These are phyloP conservation scores for Ailurus styani DNA, from an alignment of 2,113 vertebrate species.

Conservation along the genomic window DNA sequence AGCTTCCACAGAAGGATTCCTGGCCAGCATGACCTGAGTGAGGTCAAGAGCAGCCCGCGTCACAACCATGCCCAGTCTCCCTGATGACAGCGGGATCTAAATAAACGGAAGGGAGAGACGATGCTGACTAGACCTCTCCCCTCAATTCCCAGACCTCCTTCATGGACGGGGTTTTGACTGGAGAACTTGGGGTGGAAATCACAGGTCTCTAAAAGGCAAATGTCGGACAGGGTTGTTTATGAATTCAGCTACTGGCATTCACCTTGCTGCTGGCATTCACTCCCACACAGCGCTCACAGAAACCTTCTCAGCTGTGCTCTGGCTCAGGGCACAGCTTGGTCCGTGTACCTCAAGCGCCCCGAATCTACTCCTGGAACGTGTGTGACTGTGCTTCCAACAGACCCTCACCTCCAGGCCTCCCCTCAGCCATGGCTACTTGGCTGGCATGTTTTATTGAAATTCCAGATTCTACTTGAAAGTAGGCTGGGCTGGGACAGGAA, in stretches of 20 bases:
- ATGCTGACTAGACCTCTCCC: neutral
- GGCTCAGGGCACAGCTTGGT: neutral
- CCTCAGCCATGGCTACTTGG: neutral
- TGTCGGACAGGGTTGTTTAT: neutral
- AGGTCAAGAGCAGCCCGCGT: neutral
- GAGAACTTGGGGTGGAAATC: neutral
- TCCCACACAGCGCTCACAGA: rapidly evolving
- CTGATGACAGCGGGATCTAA: rapidly evolving
- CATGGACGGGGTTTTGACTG: rapidly evolving
- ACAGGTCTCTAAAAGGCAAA: neutral
- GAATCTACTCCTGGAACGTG: rapidly evolving
- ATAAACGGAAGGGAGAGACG: no score
- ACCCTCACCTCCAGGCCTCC: neutral
- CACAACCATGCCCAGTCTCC: no score
- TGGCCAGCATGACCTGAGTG: neutral
- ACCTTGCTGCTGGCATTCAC: neutral
- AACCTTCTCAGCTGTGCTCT: neutral
- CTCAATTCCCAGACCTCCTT: no score
- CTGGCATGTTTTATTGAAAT: neutral
- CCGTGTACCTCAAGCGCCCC: no score
- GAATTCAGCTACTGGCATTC: neutral
- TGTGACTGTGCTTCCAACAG: neutral
- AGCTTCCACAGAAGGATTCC: neutral
- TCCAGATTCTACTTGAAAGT: neutral
- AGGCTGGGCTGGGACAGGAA: neutral